Conservation (phyloP, 2,113 vertebrate species). For the Clarias batrachus region DNA sequence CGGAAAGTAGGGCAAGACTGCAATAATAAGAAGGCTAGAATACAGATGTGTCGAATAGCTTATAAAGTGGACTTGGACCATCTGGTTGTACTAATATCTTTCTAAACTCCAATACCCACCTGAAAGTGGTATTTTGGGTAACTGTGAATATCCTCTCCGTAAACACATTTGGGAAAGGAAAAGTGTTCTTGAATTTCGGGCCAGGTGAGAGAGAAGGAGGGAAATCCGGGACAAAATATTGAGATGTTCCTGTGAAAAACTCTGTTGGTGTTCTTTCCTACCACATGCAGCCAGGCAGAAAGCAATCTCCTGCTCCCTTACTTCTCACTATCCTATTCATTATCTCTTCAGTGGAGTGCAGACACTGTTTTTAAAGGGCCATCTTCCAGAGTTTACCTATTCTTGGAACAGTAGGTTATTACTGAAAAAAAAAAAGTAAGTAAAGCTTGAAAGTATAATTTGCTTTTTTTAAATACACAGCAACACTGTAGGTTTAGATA, state of each 20-base stretch:
- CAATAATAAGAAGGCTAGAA: background rate
- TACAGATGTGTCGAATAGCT: background rate
- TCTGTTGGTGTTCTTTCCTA: background rate
- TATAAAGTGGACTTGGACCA: background rate
- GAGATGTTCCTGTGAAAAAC: slow-evolving; percentile 18
- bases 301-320: background rate
- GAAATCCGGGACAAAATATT: slow-evolving; percentile 8
- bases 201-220: background rate
- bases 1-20: background rate
- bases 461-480: background rate
- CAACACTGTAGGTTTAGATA: background rate
- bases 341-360: slow-evolving; percentile 9
- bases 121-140: slow-evolving; percentile 9
- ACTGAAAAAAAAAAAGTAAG: background rate
- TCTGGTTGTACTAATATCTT: slow-evolving; percentile 7
- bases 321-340: slow-evolving; percentile 24
- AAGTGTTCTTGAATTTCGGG: background rate
- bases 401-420: background rate
- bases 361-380: background rate
- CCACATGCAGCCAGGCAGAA: background rate
- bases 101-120: slow-evolving; percentile 7
- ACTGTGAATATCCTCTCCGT: background rate
- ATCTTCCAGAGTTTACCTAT: background rate
- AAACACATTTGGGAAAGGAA: background rate
- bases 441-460: background rate